Evolutionary conservation across 2,888 invertebrate species (phyloP).

Genomic region (Branchinecta sandiegonensis): DNA sequence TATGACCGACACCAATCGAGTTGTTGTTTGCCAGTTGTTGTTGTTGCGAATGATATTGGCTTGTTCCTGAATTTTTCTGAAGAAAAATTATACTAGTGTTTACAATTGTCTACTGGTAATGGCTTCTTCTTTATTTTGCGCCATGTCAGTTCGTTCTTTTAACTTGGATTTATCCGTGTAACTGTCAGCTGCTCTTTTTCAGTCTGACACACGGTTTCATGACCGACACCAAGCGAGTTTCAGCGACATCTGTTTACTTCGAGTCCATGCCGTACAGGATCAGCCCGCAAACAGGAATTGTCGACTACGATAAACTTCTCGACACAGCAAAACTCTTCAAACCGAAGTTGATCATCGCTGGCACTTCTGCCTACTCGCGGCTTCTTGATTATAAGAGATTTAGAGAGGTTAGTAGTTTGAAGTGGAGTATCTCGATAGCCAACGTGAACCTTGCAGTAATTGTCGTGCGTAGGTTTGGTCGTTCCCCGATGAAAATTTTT

Average conservation of each 20-base stretch:
- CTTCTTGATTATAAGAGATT: constrained; percentile 81
- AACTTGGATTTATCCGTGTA: background rate
- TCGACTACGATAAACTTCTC: constrained; percentile 79
- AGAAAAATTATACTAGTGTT: no score
- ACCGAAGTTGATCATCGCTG: constrained; percentile 84
- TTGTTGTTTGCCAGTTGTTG: no score
- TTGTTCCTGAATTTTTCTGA: no score
- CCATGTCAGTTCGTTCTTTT: constrained; percentile 21
- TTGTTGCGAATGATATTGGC: no score
- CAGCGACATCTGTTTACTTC: constrained; percentile 93
- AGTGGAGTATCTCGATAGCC: no score
- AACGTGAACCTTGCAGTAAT: no score
- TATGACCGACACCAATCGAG: no score
- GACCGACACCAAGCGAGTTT: constrained; percentile 76
- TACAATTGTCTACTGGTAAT: no score
- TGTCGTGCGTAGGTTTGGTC: no score
- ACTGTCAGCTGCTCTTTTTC: constrained; percentile 17
- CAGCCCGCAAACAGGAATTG: constrained; percentile 52
- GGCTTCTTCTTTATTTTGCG: no score
- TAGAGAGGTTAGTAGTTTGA: constrained; percentile 38
- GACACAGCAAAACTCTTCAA: constrained; percentile 71
- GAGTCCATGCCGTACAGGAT: constrained; percentile 97
- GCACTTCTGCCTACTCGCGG: constrained; percentile 53
- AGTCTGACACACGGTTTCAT: constrained; percentile 72
- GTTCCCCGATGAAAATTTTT: no score